These are phyloP conservation scores for Ormyrus rosae DNA, from an alignment of 2,888 invertebrate genomes.

Conservation along the genomic window DNA sequence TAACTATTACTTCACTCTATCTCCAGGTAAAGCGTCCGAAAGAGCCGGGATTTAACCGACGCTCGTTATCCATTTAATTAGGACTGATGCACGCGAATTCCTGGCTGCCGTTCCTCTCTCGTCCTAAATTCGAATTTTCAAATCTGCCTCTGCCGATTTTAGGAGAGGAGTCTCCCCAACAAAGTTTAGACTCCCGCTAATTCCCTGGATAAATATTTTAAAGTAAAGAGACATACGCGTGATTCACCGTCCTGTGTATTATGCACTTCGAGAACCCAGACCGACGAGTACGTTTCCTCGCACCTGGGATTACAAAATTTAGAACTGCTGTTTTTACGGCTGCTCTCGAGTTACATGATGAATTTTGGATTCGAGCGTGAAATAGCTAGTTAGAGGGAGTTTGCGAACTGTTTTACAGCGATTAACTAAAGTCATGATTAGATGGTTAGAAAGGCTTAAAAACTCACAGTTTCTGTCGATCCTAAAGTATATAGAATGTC, in stretches of 20 bases:
- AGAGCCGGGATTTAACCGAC: conserved; percentile 61
- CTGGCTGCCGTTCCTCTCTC: conserved; percentile 28
- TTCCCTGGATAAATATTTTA: conserved; percentile 55
- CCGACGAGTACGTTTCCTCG: neutral
- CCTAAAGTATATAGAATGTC: too few species aligned
- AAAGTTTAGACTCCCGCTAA: conserved; percentile 44
- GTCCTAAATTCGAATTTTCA: conserved; percentile 58
- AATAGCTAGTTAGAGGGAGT: neutral
- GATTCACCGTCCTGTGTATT: conserved; percentile 13
- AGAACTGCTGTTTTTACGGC: conserved; percentile 24
- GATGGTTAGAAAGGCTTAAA: too few species aligned
- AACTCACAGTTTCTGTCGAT: too few species aligned
- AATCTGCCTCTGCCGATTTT: conserved; percentile 50
- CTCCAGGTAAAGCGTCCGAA: conserved; percentile 48
- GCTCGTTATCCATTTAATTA: conserved; percentile 66
- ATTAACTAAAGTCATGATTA: too few species aligned
- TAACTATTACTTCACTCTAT: conserved; percentile 64
- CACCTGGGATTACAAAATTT: conserved; percentile 5
- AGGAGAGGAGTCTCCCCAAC: conserved; percentile 36
- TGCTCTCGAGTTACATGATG: conserved; percentile 35
- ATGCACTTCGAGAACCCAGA: conserved; percentile 26
- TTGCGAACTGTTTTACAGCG: too few species aligned
- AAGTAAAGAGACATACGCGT: conserved; percentile 51
- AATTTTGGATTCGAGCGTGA: conserved; percentile 16
- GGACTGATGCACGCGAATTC: conserved; percentile 53